Percentiles rank a stretch among this genome's conserved stretches.
These are phyloP conservation scores for Lymantria dispar DNA, from an alignment of 2,888 invertebrate species.

Conservation along the genomic window DNA sequence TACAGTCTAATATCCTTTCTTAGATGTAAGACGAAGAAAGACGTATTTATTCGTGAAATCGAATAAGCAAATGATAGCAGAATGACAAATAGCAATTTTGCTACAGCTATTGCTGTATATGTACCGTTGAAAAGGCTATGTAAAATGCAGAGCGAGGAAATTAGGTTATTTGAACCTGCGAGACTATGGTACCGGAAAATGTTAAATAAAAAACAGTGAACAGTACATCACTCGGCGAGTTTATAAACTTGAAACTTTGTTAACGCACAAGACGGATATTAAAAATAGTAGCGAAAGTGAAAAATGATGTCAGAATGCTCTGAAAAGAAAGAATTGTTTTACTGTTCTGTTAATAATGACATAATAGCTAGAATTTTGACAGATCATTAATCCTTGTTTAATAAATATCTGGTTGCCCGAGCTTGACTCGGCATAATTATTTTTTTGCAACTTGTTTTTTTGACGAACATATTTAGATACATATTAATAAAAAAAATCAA, in stretches of 20 bases:
- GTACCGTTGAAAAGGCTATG: slow-evolving; percentile 6
- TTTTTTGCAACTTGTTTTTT: no score
- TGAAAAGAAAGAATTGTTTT: no score
- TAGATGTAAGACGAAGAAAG: no score
- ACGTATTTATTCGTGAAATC: background rate
- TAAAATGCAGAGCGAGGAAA: slow-evolving; percentile 40
- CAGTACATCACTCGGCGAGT: slow-evolving; percentile 3
- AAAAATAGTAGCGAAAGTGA: background rate
- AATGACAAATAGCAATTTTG: slow-evolving; percentile 14
- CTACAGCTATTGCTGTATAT: background rate
- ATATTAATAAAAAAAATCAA: no score
- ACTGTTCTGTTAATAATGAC: no score
- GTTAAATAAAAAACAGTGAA: slow-evolving; percentile 19
- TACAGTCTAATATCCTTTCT: no score
- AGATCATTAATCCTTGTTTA: no score
- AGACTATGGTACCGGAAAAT: slow-evolving; percentile 30
- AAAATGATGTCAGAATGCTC: background rate
- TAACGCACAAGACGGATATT: background rate
- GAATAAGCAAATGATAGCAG: slow-evolving; percentile 10
- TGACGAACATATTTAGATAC: no score
- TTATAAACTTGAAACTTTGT: slow-evolving; percentile 3
- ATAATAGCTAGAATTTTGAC: no score
- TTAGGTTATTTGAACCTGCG: slow-evolving; percentile 43
- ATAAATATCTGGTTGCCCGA: no score
- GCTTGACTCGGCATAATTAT: no score